Evolutionary conservation across 2,113 vertebrate species (phyloP), one percentile per base, ranked within the genome.

Genomic region (Oryzias curvinotus): DNA sequence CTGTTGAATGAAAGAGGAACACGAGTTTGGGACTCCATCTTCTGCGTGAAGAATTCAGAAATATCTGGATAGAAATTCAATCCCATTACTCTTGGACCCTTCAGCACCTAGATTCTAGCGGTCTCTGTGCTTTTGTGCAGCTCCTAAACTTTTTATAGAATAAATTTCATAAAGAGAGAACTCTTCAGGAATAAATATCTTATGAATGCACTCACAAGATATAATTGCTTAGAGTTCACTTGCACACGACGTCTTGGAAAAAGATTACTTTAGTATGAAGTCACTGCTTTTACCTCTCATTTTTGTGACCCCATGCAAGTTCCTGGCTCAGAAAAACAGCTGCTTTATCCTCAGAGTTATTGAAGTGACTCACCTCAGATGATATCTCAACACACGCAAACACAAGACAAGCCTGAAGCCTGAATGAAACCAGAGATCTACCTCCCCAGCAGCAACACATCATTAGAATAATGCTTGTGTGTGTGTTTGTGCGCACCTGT

Each of bases 371-470:
- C 79, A 84, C 84, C 85, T 66, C 5, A 82, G 78, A 84, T 64
- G 77, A 73, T 74, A 85, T 78, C 80, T 78, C 62, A 62, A 68
- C 65, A 74, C 82, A 84, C 62, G 73, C 72, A 85, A 90, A 88
- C 78, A 70, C 57, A 13, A 82, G 79, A 84, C 59, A 41, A 77
- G 68, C 80, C 85, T 73, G 57, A 80, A 87, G 85, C 83, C 81
- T 80, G 72, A 89, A 82, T 87, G 91, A 92, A 92, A 92, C 90
- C 68, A 85, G 88, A 92, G 79, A 75, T 64, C 88, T 82, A 68
- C 84, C 79, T 89, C 88, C 76, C 78, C 78, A 50, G 36, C 52
- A 18, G 78, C 65, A 68, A 74, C 77, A 80, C 68, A 73, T 71
- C 36, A 47, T 65, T 75, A 78, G 68, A 84, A 68, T 84, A 77